Conservation (phyloP, 2,113 vertebrate genomes). For the Pan paniscus region DNA sequence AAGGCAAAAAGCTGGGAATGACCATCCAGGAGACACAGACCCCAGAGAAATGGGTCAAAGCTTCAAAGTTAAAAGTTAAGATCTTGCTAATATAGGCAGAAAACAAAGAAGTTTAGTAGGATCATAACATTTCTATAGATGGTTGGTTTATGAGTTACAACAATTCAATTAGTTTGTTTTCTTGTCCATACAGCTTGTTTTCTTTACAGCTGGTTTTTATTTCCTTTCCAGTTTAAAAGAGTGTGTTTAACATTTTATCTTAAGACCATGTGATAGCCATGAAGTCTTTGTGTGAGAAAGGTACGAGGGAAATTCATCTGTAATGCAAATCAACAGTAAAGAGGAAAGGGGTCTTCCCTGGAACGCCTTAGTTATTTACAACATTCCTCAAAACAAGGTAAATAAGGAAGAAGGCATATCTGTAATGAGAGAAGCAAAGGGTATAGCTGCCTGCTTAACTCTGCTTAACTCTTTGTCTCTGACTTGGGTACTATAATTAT, state of each 20-base stretch:
- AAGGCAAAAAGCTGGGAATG: neutral
- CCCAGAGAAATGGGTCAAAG: neutral
- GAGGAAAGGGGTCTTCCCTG: neutral
- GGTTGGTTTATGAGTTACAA: neutral
- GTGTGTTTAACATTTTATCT: neutral
- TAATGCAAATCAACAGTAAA: neutral
- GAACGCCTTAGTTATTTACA: neutral
- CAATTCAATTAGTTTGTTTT: neutral
- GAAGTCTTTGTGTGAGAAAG: neutral
- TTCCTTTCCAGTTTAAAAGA: neutral
- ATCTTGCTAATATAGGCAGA: neutral
- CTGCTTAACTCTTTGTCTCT: neutral
- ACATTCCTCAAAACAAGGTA: neutral
- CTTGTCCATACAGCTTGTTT: neutral
- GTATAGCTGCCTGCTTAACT: neutral
- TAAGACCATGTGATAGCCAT: neutral
- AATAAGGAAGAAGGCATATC: neutral
- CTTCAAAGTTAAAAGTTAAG: neutral
- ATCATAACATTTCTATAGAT: neutral
- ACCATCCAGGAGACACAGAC: neutral
- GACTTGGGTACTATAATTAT: neutral
- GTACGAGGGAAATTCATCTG: neutral
- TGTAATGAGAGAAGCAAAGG: neutral
- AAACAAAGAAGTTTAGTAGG: neutral
- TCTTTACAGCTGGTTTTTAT: neutral